A percentile compares a stretch with the other conserved stretches of the same genome.
Conservation (phyloP, 1,140 invertebrate species). For the Macrocentrus cingulum region DNA sequence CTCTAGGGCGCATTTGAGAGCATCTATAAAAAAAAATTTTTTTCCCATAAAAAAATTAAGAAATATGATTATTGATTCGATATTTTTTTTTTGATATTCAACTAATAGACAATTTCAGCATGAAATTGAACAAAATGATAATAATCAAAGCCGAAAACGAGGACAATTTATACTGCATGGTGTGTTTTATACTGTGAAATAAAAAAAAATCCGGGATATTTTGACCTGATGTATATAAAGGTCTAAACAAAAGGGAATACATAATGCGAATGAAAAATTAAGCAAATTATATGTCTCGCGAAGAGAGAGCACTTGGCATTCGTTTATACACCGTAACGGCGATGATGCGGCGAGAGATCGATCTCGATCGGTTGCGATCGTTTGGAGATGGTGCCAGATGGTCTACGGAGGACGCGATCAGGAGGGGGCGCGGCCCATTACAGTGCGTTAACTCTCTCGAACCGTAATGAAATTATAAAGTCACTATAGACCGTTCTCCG, state of each 20-base stretch:
- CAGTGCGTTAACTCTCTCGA: conserved; percentile 6
- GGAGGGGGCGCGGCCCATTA: conserved; percentile 23
- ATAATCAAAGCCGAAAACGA: too few species aligned
- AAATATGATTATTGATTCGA: too few species aligned
- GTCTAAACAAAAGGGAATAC: conserved; percentile 6
- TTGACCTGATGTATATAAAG: too few species aligned
- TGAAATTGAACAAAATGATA: too few species aligned
- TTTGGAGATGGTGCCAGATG: conserved; percentile 51
- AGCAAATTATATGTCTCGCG: conserved; percentile 14
- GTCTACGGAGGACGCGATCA: conserved; percentile 42
- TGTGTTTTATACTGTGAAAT: too few species aligned
- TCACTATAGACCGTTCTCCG: conserved; percentile 15
- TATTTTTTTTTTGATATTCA: too few species aligned
- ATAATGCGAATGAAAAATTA: conserved; percentile 16
- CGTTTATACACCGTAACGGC: neutral
- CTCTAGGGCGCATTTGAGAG: too few species aligned
- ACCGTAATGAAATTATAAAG: conserved; percentile 28
- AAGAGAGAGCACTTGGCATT: neutral
- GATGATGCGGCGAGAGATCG: conserved; percentile 24
- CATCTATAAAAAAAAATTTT: too few species aligned
- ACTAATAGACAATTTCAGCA: too few species aligned
- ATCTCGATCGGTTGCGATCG: conserved; percentile 40
- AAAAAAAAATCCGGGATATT: too few species aligned
- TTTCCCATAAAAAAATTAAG: too few species aligned
- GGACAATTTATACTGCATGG: too few species aligned